Base-by-base conservation (phyloP, 2,113 vertebrate genomes). In the Corythoichthys haematopterus region DNA sequence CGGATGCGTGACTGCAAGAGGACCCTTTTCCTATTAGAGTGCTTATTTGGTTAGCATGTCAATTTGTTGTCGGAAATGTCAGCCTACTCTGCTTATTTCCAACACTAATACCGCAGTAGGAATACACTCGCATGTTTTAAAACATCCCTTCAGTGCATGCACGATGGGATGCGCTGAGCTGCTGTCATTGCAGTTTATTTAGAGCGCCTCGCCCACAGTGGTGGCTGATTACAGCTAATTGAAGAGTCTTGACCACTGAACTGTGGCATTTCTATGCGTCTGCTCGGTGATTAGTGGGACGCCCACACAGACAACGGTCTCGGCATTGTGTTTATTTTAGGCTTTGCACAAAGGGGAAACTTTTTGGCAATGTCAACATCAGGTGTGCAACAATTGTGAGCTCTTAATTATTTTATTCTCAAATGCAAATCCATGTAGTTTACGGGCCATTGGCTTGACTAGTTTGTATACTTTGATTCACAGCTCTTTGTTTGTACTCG, bases 61-160 rank as follows among this genome's bases (percentile, higher is more conserved):
- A 70, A 76, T 76, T 76, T 64, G 82, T 84, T 60, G 67, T 77
- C 71, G 79, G 75, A 77, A 86, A 83, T 76, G 76, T 80, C 80
- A 80, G 78, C 76, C 70, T 75, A 81, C 51, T 53, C n/a, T 2
- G 8, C 5, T 83, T 87, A 85, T 84, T 85, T 77, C 77, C 70
- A 77, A 28, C 20, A 28, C 20, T 28, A 28, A 28, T 28, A 1
- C 20, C 1, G 20, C 20, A 28, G 20, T 28, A 28, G 20, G 37
- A 13, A 61, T 40, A n/a, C 4, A 13, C 16, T 43, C 38, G 37
- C 58, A 20, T 59, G 51, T 38, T 11, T 4, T 16, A 51, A 51
- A 33, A 12, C 52, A 2, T 28, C 20, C 20, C 20, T 28, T 28
- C 20, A 28, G 20, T 28, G 20, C 20, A 28, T 28, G 20, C 20